A percentile compares a stretch with the other conserved stretches of the same genome.
Conservation (phyloP, 2,888 invertebrate species). For the Entomobrya multifasciata region DNA sequence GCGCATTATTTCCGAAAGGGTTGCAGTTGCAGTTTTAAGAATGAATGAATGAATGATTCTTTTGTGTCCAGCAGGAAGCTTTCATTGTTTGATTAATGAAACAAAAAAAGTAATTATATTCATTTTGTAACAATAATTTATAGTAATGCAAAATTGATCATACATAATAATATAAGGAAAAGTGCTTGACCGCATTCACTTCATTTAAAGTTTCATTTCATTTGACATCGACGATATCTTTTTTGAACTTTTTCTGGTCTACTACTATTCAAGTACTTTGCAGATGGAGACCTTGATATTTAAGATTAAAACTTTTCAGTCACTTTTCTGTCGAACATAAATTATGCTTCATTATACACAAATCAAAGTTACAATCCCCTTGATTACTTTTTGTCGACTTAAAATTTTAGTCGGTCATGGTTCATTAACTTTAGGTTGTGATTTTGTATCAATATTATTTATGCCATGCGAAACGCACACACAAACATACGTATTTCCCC, state of each 20-base stretch:
- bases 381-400: constrained; percentile 2
- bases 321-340: not conserved
- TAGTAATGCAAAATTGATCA: too few relatives aligned
- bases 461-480: too few relatives aligned
- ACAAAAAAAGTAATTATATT: not conserved
- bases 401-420: constrained; percentile 21
- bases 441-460: not conserved
- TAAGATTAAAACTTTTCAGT: too few relatives aligned
- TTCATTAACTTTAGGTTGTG: constrained; percentile 33
- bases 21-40: too few relatives aligned
- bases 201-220: not conserved
- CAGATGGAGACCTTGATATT: too few relatives aligned
- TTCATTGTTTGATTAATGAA: not conserved
- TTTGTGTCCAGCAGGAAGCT: constrained; percentile 26
- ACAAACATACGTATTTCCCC: too few relatives aligned
- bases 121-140: not conserved
- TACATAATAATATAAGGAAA: too few relatives aligned
- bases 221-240: too few relatives aligned
- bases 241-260: too few relatives aligned
- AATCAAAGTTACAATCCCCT: too few relatives aligned
- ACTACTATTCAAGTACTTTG: too few relatives aligned
- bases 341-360: not conserved
- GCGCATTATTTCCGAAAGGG: not conserved
- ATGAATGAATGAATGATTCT: not conserved
- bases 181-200: too few relatives aligned